phyloP scores from a whole-genome alignment of 2,113 vertebrate genomes.

The Hypocryptadius cinnamomeus region DNA sequence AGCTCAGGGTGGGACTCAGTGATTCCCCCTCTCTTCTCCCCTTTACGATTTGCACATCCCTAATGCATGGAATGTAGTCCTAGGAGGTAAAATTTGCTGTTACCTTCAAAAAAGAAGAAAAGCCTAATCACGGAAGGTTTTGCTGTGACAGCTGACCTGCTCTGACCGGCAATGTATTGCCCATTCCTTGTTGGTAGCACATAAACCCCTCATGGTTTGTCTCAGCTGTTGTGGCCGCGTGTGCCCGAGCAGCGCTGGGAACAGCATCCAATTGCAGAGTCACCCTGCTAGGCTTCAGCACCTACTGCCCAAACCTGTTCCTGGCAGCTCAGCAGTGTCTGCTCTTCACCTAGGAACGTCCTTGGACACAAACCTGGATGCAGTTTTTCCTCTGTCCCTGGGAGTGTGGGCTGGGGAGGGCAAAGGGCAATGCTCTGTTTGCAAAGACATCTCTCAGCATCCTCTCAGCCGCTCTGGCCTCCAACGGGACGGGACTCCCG shows the following conservation, averaged over 20 bases:
- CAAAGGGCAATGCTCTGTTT: fast-evolving
- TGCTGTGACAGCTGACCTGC: not conserved
- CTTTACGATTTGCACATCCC: fast-evolving
- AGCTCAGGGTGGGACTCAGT: fast-evolving
- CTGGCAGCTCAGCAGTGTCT: not conserved
- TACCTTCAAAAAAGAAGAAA: not conserved
- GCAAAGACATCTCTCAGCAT: not conserved
- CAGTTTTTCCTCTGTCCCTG: fast-evolving
- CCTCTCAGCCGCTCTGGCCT: not conserved
- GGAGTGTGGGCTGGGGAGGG: fast-evolving
- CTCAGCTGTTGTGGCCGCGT: not conserved
- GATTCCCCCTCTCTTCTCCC: too few relatives aligned
- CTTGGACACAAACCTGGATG: not conserved
- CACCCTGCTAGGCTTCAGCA: fast-evolving
- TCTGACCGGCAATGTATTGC: too few relatives aligned
- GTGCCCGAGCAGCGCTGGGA: not conserved
- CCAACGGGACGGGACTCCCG: fast-evolving
- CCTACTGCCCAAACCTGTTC: not conserved
- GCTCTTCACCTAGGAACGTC: not conserved
- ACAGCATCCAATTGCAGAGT: fast-evolving
- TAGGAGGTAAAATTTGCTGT: not conserved
- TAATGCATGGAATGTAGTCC: not conserved
- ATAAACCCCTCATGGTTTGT: fast-evolving
- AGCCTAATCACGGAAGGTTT: fast-evolving
- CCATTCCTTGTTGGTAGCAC: not conserved